Percentiles rank a stretch among this genome's conserved stretches.
Evolutionary conservation across 2,797 vertebrate species (phyloP).

Genomic region (Hozukius guyotensis): DNA sequence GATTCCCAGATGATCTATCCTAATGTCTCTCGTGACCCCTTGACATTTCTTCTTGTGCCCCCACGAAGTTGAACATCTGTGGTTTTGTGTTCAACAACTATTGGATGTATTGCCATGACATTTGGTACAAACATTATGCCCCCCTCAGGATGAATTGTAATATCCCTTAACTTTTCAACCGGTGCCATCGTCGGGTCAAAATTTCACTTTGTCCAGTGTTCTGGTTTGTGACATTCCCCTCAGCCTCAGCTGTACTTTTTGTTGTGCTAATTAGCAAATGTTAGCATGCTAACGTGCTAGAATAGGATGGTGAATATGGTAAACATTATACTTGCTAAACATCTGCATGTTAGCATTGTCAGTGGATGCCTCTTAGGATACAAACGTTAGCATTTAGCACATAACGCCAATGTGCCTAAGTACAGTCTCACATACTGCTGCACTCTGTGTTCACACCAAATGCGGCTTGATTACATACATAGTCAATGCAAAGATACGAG

Average conservation of each 20-base stretch:
- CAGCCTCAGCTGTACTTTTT: no score
- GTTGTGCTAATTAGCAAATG: no score
- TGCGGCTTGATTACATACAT: not conserved
- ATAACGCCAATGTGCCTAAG: not conserved
- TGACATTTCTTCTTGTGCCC: not conserved
- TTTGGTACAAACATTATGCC: not conserved
- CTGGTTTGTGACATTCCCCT: not conserved
- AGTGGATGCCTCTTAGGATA: not conserved
- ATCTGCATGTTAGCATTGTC: not conserved
- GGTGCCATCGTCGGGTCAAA: not conserved
- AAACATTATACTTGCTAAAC: not conserved
- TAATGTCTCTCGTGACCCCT: not conserved
- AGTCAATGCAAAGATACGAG: no score
- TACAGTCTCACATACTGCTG: not conserved
- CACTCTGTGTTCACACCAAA: not conserved
- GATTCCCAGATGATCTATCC: not conserved
- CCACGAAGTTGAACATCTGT: not conserved
- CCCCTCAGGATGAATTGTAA: not conserved
- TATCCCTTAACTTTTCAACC: not conserved
- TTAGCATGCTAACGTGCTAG: no score
- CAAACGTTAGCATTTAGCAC: not conserved
- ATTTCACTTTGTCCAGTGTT: not conserved
- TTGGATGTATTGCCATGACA: not conserved
- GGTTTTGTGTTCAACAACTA: no score
- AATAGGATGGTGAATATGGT: no score